These are phyloP conservation scores for Pygocentrus nattereri DNA, from an alignment of 2,797 vertebrate species.

Conservation along the genomic window DNA sequence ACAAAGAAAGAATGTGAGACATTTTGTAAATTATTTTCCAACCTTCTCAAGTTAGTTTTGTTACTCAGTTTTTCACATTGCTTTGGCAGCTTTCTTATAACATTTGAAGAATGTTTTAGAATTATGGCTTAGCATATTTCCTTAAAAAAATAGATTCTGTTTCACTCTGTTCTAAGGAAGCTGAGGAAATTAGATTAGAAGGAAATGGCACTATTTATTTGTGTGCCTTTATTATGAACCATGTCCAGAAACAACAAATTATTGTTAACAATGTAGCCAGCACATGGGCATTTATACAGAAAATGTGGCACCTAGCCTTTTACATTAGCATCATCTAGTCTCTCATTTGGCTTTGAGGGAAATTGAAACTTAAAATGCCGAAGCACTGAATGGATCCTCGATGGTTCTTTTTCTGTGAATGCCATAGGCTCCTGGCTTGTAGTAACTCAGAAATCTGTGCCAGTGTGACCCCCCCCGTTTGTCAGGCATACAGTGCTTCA, in stretches of 20 bases:
- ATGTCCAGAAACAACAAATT: neutral
- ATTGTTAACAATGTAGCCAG: neutral
- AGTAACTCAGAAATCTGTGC: constrained; percentile 19
- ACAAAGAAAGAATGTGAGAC: constrained; percentile 31
- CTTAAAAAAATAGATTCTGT: neutral
- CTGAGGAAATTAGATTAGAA: constrained; percentile 14
- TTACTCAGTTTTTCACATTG: constrained; percentile 4
- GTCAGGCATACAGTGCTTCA: constrained; percentile 21
- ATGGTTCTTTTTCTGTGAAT: neutral
- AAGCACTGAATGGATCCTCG: neutral
- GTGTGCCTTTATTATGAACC: constrained; percentile 12
- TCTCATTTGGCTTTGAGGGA: neutral
- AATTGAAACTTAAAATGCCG: neutral
- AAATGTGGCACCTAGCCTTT: neutral
- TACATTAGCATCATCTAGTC: neutral
- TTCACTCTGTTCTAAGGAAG: neutral
- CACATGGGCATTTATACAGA: neutral
- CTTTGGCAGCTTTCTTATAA: constrained; percentile 27
- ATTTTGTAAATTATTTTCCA: constrained; percentile 2
- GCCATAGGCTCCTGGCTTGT: constrained; percentile 24
- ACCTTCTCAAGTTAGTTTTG: constrained; percentile 18
- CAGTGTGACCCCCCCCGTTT: constrained; percentile 8
- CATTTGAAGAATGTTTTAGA: constrained; percentile 17
- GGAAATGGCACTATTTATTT: neutral
- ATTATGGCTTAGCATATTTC: neutral